A percentile compares a stretch with the other conserved stretches of the same genome.
Conservation (phyloP, 2,888 invertebrate genomes). For the Chymomyza fuscimana region DNA sequence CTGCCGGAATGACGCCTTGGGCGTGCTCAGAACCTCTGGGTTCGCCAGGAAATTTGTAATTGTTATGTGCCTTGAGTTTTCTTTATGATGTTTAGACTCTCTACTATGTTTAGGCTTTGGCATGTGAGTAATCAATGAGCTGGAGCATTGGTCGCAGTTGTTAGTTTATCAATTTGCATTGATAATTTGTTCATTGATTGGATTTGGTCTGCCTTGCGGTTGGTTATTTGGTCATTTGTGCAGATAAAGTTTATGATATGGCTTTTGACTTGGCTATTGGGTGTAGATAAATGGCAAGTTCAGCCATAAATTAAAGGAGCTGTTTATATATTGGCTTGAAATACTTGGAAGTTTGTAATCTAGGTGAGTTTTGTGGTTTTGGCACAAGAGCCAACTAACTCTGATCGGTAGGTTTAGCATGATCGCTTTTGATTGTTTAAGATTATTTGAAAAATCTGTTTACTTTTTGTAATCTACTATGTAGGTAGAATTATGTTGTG, state of each 20-base stretch:
- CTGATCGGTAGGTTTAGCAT: too few species aligned
- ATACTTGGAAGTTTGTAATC: not conserved
- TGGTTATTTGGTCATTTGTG: not conserved
- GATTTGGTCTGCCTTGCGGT: constrained; percentile 6
- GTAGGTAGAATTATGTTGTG: too few species aligned
- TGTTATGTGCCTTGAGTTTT: constrained; percentile 42
- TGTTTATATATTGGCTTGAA: not conserved
- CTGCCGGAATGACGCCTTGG: constrained; percentile 18
- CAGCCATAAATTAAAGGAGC: not conserved
- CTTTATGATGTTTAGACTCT: constrained; percentile 25
- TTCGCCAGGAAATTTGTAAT: constrained; percentile 57
- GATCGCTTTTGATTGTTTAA: too few species aligned
- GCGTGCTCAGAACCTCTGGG: constrained; percentile 2
- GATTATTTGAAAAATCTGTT: too few species aligned
- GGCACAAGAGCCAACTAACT: too few species aligned
- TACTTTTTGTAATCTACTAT: too few species aligned
- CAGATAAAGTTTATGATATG: not conserved
- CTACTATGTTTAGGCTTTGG: constrained; percentile 34
- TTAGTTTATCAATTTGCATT: constrained; percentile 56
- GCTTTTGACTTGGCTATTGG: not conserved
- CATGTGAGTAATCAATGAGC: constrained; percentile 53
- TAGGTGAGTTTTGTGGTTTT: too few species aligned
- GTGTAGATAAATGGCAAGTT: not conserved
- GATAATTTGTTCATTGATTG: constrained; percentile 51
- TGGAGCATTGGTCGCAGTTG: constrained; percentile 25